phyloP scores from a whole-genome alignment of 37 sponge, comb jelly and placozoan species.

The Crambe crambe region DNA sequence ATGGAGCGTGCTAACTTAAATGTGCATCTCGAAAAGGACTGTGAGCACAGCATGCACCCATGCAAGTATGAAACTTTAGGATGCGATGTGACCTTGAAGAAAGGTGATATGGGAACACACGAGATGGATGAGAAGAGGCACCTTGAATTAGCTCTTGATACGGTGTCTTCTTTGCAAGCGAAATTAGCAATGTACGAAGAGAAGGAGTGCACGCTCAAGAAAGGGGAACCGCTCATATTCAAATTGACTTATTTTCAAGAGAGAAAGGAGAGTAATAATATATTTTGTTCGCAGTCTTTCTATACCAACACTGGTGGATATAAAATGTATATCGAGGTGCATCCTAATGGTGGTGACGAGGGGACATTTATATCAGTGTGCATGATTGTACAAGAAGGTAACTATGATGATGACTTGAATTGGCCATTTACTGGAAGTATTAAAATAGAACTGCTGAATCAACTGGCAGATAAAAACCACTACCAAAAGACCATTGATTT shows the following conservation, averaged over 20 bases:
- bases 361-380: slow-evolving; percentile 39
- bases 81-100: no score
- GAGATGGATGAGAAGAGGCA: no score
- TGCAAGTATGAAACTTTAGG: no score
- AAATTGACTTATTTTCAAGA: neutral
- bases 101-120: no score
- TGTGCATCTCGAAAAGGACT: no score
- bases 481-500: neutral
- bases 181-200: no score
- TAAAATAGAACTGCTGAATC: slow-evolving; percentile 4
- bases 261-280: neutral
- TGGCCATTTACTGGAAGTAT: slow-evolving; percentile 18
- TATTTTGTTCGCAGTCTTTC: slow-evolving; percentile 12
- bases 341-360: slow-evolving; percentile 12
- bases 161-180: no score
- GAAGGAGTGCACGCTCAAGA: no score
- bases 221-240: neutral
- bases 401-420: slow-evolving; percentile 15
- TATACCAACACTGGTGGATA: slow-evolving; percentile 27
- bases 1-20: no score
- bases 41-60: no score
- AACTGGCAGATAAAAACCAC: slow-evolving; percentile 1
- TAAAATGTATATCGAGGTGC: slow-evolving; percentile 35
- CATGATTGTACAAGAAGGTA: slow-evolving; percentile 8
- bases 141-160: no score